Conservation (phyloP, 1,140 invertebrate genomes). For the Drosophila varians region DNA sequence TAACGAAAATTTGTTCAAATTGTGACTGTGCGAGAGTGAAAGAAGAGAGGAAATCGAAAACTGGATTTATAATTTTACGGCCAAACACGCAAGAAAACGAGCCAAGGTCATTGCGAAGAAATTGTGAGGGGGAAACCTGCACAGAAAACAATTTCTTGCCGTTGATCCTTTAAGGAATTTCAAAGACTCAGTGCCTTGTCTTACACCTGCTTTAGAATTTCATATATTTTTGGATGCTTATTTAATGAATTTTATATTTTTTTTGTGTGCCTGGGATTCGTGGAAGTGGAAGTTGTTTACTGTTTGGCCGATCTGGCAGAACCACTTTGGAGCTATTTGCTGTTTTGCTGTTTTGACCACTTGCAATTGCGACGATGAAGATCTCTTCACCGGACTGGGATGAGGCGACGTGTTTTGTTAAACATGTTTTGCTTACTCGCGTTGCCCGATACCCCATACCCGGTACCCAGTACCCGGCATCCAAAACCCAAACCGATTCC, state of each 20-base stretch:
- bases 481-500: no score
- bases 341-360: constrained; percentile 31
- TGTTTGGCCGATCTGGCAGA: constrained; percentile 49
- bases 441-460: constrained; percentile 22
- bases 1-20: constrained; percentile 76
- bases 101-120: constrained; percentile 79
- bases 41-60: constrained; percentile 72
- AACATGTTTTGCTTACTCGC: constrained; percentile 62
- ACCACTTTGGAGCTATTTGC: constrained; percentile 58
- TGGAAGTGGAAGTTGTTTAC: constrained; percentile 41
- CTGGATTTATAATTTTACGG: constrained; percentile 72
- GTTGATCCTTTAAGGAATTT: not conserved
- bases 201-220: not conserved
- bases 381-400: constrained; percentile 37
- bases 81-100: constrained; percentile 76
- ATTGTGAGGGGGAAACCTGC: constrained; percentile 54
- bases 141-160: constrained; percentile 17
- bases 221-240: not conserved
- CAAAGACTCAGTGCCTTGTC: not conserved
- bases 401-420: constrained; percentile 64
- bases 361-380: constrained; percentile 62
- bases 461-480: constrained; percentile 6
- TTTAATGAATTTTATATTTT: not conserved
- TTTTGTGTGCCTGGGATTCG: constrained; percentile 22
- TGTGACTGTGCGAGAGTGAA: constrained; percentile 65